A percentile compares a stretch with the other conserved stretches of the same genome.
These are phyloP conservation scores for Anagyrus pseudococci DNA, from an alignment of 2,888 invertebrate genomes.

Conservation along the genomic window DNA sequence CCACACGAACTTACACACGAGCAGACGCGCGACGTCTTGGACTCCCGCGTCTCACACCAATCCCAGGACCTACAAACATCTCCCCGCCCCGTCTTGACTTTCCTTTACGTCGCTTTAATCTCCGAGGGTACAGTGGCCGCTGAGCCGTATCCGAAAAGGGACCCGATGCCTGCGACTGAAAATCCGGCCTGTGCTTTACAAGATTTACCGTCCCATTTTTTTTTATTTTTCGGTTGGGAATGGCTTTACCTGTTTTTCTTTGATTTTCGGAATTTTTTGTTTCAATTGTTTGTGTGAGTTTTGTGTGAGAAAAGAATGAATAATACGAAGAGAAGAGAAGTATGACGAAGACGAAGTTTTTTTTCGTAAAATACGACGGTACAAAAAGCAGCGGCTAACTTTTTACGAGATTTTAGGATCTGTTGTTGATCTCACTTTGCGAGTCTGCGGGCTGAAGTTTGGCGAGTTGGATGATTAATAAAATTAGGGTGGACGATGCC, in stretches of 20 bases:
- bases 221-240: no score
- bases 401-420: no score
- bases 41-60: neutral
- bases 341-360: neutral
- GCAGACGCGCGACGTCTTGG: neutral
- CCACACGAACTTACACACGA: neutral
- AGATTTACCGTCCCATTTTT: no score
- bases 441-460: neutral
- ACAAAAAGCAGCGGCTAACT: no score
- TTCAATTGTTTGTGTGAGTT: neutral
- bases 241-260: neutral
- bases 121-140: neutral
- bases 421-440: slow-evolving; percentile 12
- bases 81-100: neutral
- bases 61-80: neutral
- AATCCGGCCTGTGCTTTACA: neutral
- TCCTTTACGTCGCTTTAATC: neutral
- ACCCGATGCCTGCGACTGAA: neutral
- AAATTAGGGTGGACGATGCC: neutral
- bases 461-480: neutral
- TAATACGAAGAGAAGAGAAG: neutral
- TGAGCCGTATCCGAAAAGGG: neutral
- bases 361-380: no score
- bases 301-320: no score
- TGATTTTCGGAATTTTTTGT: neutral